Base-by-base conservation (phyloP, 2,113 vertebrate species). In the Callorhinus ursinus region DNA sequence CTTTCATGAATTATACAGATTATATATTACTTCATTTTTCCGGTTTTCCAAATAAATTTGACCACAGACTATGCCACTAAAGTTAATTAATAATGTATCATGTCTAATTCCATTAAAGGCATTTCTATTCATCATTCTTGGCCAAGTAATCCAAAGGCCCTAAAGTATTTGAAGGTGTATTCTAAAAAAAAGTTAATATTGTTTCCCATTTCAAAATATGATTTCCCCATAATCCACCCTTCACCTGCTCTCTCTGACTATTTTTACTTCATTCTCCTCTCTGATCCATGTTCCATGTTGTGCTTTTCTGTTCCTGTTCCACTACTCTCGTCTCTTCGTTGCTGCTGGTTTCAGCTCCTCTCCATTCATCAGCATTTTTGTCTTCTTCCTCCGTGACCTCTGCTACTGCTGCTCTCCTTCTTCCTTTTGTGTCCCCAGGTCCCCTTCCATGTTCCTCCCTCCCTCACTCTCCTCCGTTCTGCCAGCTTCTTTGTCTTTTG, bases 401-500 rank as follows among this genome's bases (percentile, higher is more conserved):
- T 96, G 95, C 93, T 19, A 46, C 95, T 28, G 0, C 0, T 1
- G 36, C 63, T 74, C 72, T 76, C 55, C 59, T 84, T 93, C 79
- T 95, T 71, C 61, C 59, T 84, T 95, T 82, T 95, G 80, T 94
- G 82, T 84, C 63, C 59, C 74, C 14, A 0, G 88, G 42, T 88
- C 71, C 51, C 84, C 31, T 84, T 80, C 84, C 79, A 42, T 81
- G 88, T 28, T 71, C 93, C 39, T 87, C 26, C 53, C 74, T 86
- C 79, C 42, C 82, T 82, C 69, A 4, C 31, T 2, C 39, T 88
- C 21, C 61, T 51, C 42, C 1, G 0, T 63, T 67, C 83, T 79
- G 49, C 8, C 1, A 92, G 76, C 31, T 28, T 77, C 94, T 97
- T 95, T 96, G 90, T 98, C 95, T 94, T 87, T 84, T 88, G 63